phyloP scores from a whole-genome alignment of 2,797 vertebrate genomes.

The Anolis apletophallus region DNA sequence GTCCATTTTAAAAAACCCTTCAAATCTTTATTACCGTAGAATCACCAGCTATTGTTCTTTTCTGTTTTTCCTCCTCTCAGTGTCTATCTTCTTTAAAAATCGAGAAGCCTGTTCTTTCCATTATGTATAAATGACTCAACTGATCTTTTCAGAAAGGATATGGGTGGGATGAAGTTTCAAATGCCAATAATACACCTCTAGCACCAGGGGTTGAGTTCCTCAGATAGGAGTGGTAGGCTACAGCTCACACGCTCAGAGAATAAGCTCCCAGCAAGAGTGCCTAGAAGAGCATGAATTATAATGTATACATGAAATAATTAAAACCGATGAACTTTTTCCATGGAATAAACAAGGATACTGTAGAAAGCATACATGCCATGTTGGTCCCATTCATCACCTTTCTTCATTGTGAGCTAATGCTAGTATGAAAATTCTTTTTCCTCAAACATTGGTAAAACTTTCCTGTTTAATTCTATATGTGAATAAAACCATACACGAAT shows the following conservation, averaged over 20 bases:
- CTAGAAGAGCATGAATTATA: too few relatives aligned
- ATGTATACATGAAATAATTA: not conserved
- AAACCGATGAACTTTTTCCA: not conserved
- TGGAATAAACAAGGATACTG: not conserved
- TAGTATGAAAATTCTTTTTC: not conserved
- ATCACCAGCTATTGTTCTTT: too few relatives aligned
- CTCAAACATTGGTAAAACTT: not conserved
- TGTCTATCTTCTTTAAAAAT: not conserved
- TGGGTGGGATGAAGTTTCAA: not conserved
- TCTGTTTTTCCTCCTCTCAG: too few relatives aligned
- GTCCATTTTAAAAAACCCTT: too few relatives aligned
- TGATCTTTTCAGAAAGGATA: not conserved
- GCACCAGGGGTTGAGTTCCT: not conserved
- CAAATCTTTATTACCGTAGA: too few relatives aligned
- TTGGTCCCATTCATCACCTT: not conserved
- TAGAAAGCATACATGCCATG: not conserved
- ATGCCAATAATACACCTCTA: not conserved
- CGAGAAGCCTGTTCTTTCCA: not conserved
- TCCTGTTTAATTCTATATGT: not conserved
- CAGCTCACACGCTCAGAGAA: not conserved
- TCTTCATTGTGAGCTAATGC: not conserved
- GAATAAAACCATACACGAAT: not conserved
- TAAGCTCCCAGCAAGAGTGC: not conserved
- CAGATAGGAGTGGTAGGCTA: not conserved
- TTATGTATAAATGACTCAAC: not conserved